Conservation (phyloP, 2,113 vertebrate species). For the Lathamus discolor region DNA sequence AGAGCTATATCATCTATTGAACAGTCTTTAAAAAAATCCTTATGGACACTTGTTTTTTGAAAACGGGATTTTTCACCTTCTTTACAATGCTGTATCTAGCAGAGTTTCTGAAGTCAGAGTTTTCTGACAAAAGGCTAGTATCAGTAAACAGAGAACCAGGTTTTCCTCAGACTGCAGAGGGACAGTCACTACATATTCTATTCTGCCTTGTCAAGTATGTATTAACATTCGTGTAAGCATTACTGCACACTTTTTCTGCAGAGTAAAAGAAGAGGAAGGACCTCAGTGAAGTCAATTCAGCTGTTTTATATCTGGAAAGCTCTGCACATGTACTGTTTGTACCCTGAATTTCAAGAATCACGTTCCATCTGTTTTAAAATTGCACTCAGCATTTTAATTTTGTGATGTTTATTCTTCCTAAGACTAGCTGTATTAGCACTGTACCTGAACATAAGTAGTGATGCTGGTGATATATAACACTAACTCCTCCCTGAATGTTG, state of each 20-base stretch:
- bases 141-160: not conserved
- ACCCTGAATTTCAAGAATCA: not conserved
- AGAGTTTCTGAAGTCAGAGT: not conserved
- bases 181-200: not conserved
- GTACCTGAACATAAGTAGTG: not conserved
- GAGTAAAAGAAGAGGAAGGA: not conserved
- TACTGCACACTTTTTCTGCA: not conserved
- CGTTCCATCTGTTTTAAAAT: not conserved
- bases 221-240: not conserved
- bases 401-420: not conserved
- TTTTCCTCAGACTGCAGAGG: not conserved
- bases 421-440: not conserved
- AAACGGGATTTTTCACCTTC: not conserved
- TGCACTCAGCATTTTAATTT: not conserved
- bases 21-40: not conserved
- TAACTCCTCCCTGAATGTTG: not conserved
- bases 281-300: not conserved
- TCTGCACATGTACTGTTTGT: rapidly evolving
- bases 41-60: not conserved
- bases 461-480: not conserved
- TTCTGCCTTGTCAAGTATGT: not conserved
- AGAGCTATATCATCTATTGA: not conserved
- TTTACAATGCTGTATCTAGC: not conserved
- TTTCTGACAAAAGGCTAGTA: not conserved
- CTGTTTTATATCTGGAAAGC: not conserved